Evolutionary conservation across 1,140 invertebrate genomes (phyloP).

Genomic region (Notospermus geniculatus): DNA sequence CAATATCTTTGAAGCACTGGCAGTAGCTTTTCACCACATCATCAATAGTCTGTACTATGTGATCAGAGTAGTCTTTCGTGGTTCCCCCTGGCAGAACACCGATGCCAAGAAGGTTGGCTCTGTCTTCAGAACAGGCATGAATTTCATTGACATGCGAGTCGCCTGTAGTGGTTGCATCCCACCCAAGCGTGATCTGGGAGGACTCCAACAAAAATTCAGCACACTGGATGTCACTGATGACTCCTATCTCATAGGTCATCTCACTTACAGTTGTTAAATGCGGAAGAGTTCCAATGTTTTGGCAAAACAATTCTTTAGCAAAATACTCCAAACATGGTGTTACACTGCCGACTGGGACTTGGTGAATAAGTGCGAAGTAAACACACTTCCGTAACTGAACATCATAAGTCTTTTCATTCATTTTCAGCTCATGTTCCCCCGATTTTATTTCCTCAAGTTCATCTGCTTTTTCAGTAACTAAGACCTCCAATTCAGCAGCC

Average conservation of each 20-base stretch:
- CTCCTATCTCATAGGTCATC: not conserved
- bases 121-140: not conserved
- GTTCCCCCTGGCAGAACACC: not conserved
- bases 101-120: not conserved
- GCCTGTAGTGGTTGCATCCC: not conserved
- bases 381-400: not conserved
- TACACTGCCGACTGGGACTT: not conserved
- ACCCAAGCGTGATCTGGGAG: not conserved
- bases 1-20: not conserved
- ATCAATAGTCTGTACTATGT: not conserved
- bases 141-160: not conserved
- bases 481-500: too few relatives aligned
- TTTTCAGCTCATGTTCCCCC: too few relatives aligned
- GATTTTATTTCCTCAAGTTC: too few relatives aligned
- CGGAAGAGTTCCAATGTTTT: not conserved
- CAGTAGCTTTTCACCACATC: not conserved
- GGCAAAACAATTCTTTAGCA: not conserved
- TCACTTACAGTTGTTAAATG: not conserved
- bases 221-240: not conserved
- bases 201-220: not conserved
- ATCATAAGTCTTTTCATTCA: not conserved
- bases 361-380: constrained; percentile 2
- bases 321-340: not conserved
- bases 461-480: too few relatives aligned
- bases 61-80: not conserved